Base-by-base conservation (phyloP, 2,113 vertebrate species). In the Echinops telfairi region DNA sequence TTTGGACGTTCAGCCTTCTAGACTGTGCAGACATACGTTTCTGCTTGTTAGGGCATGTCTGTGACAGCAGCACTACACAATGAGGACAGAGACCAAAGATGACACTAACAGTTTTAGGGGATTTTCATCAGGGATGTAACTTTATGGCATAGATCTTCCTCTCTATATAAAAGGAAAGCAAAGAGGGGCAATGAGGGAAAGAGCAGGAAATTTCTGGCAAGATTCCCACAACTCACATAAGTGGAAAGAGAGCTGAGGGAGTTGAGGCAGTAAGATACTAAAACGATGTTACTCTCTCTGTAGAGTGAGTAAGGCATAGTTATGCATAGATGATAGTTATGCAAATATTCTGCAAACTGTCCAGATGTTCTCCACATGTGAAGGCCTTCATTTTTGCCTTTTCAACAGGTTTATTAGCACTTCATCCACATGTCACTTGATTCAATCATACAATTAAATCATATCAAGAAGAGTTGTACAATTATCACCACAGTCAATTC, bases 101-200 rank as follows among this genome's bases (percentile, higher is more conserved):
- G 27, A 83, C 12, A 93, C 10, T 0, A 1, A 62, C 84, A 40
- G 88, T 80, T 90, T 90, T 20, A 85, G 53, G 20, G 62, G 47
- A 53, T 47, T 88, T 93, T 87, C 78, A 84, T 70, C 66, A 81
- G n/a, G 4, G 31, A 36, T 70, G 27, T 43, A 76, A 85, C 33
- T 38, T 88, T 43, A 83, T n/a, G 17, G 47, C 71, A 80, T 87
- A 86, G 22, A 36, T 17, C 80, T 79, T 87, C 25, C 3, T 77
- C 40, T 73, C 25, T 47, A 36, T 38, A 89, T 57, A 40, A 87
- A 93, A 88, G 27, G 29, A 89, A 86, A 92, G 19, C 71, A 87
- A 86, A 87, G 0, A 53, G 5, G 12, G 47, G 47, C 47, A 53
- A 53, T 6, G 47, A 53, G 47, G 47, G 5, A 53, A 53, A 6